Evolutionary conservation across 1,140 invertebrate genomes (phyloP), one percentile per base, ranked within the genome.

Genomic region (Alviniconcha marisindica): DNA sequence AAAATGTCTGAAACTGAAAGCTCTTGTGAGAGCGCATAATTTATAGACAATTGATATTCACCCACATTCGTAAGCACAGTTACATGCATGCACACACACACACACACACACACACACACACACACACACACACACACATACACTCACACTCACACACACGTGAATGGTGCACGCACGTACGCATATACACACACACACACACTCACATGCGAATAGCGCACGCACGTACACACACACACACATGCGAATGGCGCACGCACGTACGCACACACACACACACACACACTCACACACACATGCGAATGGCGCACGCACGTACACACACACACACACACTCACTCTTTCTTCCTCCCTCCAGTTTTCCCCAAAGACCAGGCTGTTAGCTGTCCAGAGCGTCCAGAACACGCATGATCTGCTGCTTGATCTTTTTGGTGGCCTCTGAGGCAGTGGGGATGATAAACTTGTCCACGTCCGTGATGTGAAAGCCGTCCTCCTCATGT

Each of bases 391-490:
- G 84, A n/a, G 88, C 87, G 83, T 92, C 91, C 42, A 93, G 81
- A 7, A 93, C 89, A 88, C 90, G 90, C 87, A 94, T 92, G 84
- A 96, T 96, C 89, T 96, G 95, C 87, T 95, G 94, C 56, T 96
- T 96, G 76, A 97, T 95, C 21, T 96, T 93, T 94, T 96, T 96
- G 2, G 97, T 98, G 18, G 97, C 97, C 93, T 97, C 96, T 77
- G 95, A 95, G n/a, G 97, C 97, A 91, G 97, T 96, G 21, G 97
- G 97, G 90, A 99, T 98, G 77, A 98, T 94, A 94, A 98, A 98
- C 85, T 94, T 95, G 94, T 98, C 97, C 95, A 98, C 96, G 92
- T 98, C 97, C 0, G 95, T 95, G 12, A 92, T 86, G 40, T 89
- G 84, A 38, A 92, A 93, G 36, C 95, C 91, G 38, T 90, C 95